These are phyloP conservation scores for Thaumatotibia leucotreta DNA, from an alignment of 1,140 invertebrate genomes.

Conservation along the genomic window DNA sequence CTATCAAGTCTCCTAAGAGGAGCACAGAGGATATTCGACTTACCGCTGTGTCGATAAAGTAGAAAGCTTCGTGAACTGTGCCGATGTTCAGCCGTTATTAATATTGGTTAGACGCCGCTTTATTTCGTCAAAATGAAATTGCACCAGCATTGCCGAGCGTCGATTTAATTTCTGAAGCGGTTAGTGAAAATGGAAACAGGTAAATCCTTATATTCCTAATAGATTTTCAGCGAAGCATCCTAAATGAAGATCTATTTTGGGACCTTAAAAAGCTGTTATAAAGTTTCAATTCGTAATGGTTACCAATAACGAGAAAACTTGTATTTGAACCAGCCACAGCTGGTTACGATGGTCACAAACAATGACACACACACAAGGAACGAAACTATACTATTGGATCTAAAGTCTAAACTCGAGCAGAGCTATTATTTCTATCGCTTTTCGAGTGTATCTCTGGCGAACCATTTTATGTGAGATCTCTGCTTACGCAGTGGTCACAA, in stretches of 20 bases:
- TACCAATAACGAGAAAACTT: background rate
- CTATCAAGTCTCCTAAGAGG: background rate
- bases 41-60: background rate
- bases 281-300: background rate
- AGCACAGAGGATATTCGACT: background rate
- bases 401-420: background rate
- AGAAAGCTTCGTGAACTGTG: background rate
- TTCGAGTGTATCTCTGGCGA: background rate
- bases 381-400: background rate
- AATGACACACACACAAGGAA: background rate
- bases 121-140: background rate
- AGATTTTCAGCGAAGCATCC: background rate
- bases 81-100: too few species aligned
- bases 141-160: background rate
- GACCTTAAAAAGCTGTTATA: background rate
- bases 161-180: background rate
- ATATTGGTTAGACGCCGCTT: background rate
- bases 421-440: background rate
- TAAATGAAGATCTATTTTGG: background rate
- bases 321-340: background rate
- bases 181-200: background rate
- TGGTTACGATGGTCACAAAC: conserved; percentile 3
- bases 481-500: background rate
- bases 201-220: background rate
- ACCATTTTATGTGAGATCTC: background rate